Percentiles rank a stretch among this genome's conserved stretches.
Evolutionary conservation across 2,888 invertebrate species (phyloP).

Genomic region (Chaetogeoica ovagalla): DNA sequence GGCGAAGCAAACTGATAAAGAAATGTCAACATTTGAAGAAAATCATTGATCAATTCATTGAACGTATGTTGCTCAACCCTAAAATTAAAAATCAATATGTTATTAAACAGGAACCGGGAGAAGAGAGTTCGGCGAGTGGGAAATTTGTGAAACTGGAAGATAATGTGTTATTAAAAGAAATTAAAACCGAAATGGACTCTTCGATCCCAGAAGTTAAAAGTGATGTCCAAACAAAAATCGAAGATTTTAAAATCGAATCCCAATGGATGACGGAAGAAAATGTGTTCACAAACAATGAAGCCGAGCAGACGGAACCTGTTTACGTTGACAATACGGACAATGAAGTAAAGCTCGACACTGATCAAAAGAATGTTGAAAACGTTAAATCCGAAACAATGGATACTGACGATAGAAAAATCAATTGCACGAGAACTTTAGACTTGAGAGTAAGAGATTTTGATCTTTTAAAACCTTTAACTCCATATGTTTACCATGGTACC

Average conservation of each 20-base stretch:
- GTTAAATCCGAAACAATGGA: background rate
- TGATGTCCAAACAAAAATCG: background rate
- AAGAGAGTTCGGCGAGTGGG: background rate
- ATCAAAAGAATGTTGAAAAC: background rate
- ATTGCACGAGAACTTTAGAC: background rate
- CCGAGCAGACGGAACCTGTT: background rate
- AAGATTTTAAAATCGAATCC: slow-evolving; percentile 1
- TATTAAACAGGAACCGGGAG: background rate
- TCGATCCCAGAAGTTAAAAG: background rate
- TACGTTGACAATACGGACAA: background rate
- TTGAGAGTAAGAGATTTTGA: background rate
- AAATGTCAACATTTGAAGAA: slow-evolving; percentile 37
- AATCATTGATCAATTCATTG: slow-evolving; percentile 14
- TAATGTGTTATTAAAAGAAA: background rate
- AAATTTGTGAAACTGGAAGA: background rate
- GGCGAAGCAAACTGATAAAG: slow-evolving; percentile 20
- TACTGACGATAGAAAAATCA: background rate
- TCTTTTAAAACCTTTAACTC: slow-evolving; percentile 2
- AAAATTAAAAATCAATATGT: background rate
- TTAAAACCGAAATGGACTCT: background rate
- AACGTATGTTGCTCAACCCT: background rate
- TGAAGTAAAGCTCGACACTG: background rate
- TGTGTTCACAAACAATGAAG: background rate
- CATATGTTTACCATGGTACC: background rate
- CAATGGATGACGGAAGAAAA: background rate